phyloP scores from a whole-genome alignment of 2,113 vertebrate species.

The Solea solea region DNA sequence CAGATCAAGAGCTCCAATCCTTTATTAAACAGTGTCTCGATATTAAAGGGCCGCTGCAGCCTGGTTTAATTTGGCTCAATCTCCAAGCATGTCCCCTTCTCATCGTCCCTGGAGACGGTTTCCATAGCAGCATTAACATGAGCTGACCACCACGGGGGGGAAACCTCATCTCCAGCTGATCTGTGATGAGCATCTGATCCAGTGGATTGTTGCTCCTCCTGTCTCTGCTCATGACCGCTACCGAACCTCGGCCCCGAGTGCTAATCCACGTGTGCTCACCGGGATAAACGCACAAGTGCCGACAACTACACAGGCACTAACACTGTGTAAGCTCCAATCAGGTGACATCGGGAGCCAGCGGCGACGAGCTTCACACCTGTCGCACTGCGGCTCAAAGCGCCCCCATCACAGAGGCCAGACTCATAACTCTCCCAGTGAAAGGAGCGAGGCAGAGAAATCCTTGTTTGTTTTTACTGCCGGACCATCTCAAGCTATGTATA shows the following conservation, averaged over 20 bases:
- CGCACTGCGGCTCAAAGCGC: slow-evolving; percentile 46
- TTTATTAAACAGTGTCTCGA: slow-evolving; percentile 50
- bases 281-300: slow-evolving; percentile 58
- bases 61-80: slow-evolving; percentile 49
- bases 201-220: slow-evolving; percentile 51
- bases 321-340: slow-evolving; percentile 64
- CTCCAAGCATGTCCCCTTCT: slow-evolving; percentile 40
- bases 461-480: slow-evolving; percentile 85
- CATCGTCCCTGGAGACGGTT: slow-evolving; percentile 64
- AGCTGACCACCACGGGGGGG: slow-evolving; percentile 30
- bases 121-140: slow-evolving; percentile 66
- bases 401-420: slow-evolving; percentile 61
- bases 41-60: slow-evolving; percentile 54
- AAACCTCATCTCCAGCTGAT: slow-evolving; percentile 59
- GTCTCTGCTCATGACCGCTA: slow-evolving; percentile 22
- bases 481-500: slow-evolving; percentile 77
- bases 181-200: slow-evolving; percentile 61
- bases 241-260: slow-evolving; percentile 48
- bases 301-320: slow-evolving; percentile 46
- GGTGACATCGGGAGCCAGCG: slow-evolving; percentile 62
- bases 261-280: slow-evolving; percentile 68
- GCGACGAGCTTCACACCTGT: slow-evolving; percentile 76
- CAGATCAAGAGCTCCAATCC: slow-evolving; percentile 43
- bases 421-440: slow-evolving; percentile 81
- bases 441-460: slow-evolving; percentile 82